Evolutionary conservation across 2,113 vertebrate genomes (phyloP), one percentile per base, ranked within the genome.

Genomic region (Lamprotornis superbus): DNA sequence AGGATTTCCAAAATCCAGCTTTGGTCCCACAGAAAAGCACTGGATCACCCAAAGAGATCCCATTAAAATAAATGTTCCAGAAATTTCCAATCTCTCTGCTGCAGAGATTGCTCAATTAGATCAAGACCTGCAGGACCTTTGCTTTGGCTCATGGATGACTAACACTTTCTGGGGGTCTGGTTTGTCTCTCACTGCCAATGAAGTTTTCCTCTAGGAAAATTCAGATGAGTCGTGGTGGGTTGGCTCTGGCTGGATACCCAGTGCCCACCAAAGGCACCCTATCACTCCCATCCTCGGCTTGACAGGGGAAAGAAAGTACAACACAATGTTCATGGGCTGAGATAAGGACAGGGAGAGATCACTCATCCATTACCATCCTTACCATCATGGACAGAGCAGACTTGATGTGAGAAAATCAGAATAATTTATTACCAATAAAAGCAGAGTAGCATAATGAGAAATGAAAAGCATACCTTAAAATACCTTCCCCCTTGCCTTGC

Each of bases 121-220:
- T 33, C 15, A 83, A 86, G 57, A 91, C 31, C 15, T 42, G 21
- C 30, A 80, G 39, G 21, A 39, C 7, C 16, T 53, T 67, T 2
- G 1, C 10, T 83, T 82, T 7, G 5, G 30, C 35, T 86, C 44
- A 9, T 42, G 44, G 53, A 15, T 73, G 40, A 35, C 35, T 64
- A 2, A 47, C 4, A 7, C 9, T 37, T 4, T 31, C 35, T 49
- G 11, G 11, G 18, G 17, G 0, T 53, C 57, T 12, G 3, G 21
- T 71, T 83, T 9, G 12, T 11, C 14, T 94, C 44, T 83, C 4
- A 1, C 3, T 63, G n/a, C 27, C 5, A 2, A 27, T 2, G 5
- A 64, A 52, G 7, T 16, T 90, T 88, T 76, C 15, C 23, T 83
- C 44, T 24, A 39, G 59, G 18, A 79, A 68, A 80, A 50, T 23